These are phyloP conservation scores for Dicerorhinus sumatrensis DNA, from an alignment of 2,113 vertebrate genomes.

Conservation along the genomic window DNA sequence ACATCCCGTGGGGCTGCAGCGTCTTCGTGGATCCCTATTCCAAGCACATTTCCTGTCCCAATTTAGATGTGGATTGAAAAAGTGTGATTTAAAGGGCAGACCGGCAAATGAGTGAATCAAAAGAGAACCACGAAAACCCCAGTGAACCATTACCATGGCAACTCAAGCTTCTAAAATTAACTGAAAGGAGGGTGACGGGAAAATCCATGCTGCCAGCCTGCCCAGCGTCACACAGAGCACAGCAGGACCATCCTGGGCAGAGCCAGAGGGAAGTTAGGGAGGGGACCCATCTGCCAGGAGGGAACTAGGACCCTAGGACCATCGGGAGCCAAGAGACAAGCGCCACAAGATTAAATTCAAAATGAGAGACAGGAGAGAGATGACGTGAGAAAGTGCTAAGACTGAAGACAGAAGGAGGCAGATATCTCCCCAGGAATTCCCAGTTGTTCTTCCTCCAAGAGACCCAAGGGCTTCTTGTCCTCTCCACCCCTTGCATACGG, in stretches of 20 bases:
- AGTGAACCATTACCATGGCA: conserved; percentile 83
- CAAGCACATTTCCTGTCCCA: conserved; percentile 61
- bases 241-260: conserved; percentile 54
- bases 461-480: background rate
- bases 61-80: conserved; percentile 71
- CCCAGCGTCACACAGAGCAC: conserved; percentile 54
- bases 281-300: background rate
- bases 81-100: conserved; percentile 80
- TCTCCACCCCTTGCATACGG: fast-evolving
- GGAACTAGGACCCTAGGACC: background rate
- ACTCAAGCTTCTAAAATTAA: conserved; percentile 86
- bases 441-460: background rate
- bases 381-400: background rate
- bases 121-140: conserved; percentile 76
- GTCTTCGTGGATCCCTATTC: conserved; percentile 69
- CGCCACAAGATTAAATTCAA: background rate
- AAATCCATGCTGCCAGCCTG: conserved; percentile 68
- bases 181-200: conserved; percentile 72
- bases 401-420: background rate
- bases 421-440: background rate
- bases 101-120: conserved; percentile 84
- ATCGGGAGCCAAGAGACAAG: background rate
- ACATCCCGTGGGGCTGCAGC: background rate
- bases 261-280: conserved; percentile 70
- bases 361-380: background rate